Evolutionary conservation across 2,888 invertebrate genomes (phyloP).

Genomic region (Tenthredo distinguenda): DNA sequence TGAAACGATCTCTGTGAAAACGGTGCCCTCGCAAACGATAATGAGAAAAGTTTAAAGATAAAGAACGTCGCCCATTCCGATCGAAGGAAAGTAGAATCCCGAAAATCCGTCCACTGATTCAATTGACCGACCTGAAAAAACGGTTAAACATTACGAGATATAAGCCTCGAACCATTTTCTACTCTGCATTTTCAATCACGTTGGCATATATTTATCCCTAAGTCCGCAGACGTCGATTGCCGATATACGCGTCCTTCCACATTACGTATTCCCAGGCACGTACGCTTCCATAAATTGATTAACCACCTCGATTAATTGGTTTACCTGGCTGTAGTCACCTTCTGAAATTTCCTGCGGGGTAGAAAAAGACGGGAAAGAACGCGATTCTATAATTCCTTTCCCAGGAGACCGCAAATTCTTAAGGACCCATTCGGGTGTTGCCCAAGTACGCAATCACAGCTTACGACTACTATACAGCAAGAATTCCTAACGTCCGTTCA

Average conservation of each 20-base stretch:
- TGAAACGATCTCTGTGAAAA: no score
- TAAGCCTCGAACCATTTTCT: neutral
- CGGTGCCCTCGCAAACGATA: no score
- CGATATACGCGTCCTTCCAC: neutral
- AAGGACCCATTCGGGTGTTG: neutral
- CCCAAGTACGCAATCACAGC: neutral
- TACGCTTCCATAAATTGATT: conserved; percentile 19
- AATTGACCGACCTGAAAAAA: neutral
- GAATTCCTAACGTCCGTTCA: no score
- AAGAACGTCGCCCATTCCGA: no score
- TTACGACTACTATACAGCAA: neutral
- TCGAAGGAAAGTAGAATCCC: neutral
- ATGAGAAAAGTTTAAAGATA: no score
- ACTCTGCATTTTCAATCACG: neutral
- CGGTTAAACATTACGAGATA: no score
- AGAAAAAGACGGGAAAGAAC: neutral
- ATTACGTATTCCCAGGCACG: neutral
- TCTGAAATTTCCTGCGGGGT: neutral
- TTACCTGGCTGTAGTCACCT: neutral
- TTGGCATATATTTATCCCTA: neutral
- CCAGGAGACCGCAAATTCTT: neutral
- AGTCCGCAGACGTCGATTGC: neutral
- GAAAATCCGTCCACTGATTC: neutral
- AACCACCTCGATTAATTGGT: conserved; percentile 10
- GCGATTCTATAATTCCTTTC: neutral